phyloP scores from a whole-genome alignment of 2,888 invertebrate genomes.

The Aproaerema taeniolella region DNA sequence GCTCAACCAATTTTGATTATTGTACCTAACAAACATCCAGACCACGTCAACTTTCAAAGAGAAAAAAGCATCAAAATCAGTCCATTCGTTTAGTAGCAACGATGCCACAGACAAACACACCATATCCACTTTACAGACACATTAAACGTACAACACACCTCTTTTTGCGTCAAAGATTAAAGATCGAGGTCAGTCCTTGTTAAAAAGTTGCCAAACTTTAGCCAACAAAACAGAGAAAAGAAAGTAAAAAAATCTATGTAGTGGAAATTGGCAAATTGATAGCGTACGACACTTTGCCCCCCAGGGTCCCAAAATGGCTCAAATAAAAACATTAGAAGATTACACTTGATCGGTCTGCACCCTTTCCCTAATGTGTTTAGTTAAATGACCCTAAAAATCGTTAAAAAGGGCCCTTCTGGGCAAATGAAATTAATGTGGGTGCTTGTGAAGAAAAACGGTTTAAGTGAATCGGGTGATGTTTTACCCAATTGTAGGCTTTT shows the following conservation, averaged over 20 bases:
- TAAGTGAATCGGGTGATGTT: constrained; percentile 11
- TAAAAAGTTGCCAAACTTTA: background rate
- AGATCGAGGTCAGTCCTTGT: no score
- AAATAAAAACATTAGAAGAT: constrained; percentile 68
- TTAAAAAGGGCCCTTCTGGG: constrained; percentile 41
- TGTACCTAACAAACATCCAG: no score
- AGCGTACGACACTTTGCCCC: constrained; percentile 20
- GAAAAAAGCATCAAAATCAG: no score
- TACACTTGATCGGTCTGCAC: constrained; percentile 66
- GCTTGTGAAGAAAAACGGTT: constrained; percentile 13
- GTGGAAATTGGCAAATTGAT: constrained; percentile 25
- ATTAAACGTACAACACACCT: no score
- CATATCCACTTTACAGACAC: no score
- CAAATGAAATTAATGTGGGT: constrained; percentile 30
- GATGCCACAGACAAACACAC: no score
- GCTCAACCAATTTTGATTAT: no score
- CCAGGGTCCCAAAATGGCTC: constrained; percentile 32
- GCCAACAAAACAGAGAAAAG: no score
- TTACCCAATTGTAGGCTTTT: background rate
- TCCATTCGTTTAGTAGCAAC: no score
- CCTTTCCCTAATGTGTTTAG: constrained; percentile 63
- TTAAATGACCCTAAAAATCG: constrained; percentile 63
- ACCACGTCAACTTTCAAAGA: no score
- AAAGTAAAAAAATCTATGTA: no score
- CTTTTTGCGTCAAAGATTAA: no score